Percentiles rank a stretch among this genome's conserved stretches.
These are phyloP conservation scores for Oryzias melastigma DNA, from an alignment of 2,113 vertebrate species.

Conservation along the genomic window DNA sequence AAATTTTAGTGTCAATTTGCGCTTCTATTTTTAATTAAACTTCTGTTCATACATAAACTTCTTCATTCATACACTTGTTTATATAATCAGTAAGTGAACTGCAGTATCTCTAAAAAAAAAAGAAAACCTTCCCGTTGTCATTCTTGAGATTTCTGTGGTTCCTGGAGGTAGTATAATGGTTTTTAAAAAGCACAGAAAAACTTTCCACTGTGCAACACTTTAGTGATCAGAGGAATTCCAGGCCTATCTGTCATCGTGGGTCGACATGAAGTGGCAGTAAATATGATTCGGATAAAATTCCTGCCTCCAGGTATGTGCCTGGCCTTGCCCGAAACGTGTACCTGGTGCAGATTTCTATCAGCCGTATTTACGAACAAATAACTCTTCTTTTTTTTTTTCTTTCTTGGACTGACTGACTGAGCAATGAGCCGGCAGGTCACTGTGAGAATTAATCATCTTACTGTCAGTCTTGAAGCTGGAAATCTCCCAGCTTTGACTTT, in stretches of 20 bases:
- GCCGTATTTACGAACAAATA: conserved; percentile 59
- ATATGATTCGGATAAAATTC: conserved; percentile 78
- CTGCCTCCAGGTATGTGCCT: conserved; percentile 71
- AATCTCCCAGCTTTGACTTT: conserved; percentile 18
- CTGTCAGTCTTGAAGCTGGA: conserved; percentile 11
- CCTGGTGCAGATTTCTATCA: conserved; percentile 65
- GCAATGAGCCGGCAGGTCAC: conserved; percentile 24
- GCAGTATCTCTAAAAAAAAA: no score
- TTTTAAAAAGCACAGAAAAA: conserved; percentile 15
- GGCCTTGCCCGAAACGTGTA: conserved; percentile 69
- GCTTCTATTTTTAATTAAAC: no score
- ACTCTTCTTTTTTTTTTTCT: conserved; percentile 4
- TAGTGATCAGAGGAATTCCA: conserved; percentile 76
- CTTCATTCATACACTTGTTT: no score
- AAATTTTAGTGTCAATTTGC: no score
- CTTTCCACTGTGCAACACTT: conserved; percentile 59
- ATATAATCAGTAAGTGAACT: no score
- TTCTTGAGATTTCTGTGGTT: conserved; percentile 24
- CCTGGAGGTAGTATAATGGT: conserved; percentile 43
- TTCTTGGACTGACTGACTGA: conserved; percentile 11
- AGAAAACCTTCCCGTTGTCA: not conserved
- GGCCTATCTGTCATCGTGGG: conserved; percentile 69
- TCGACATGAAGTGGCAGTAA: conserved; percentile 72
- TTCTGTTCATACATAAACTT: no score
- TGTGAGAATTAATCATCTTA: conserved; percentile 19